phyloP scores from a whole-genome alignment of 2,113 vertebrate species.

The Anhinga rufa region DNA sequence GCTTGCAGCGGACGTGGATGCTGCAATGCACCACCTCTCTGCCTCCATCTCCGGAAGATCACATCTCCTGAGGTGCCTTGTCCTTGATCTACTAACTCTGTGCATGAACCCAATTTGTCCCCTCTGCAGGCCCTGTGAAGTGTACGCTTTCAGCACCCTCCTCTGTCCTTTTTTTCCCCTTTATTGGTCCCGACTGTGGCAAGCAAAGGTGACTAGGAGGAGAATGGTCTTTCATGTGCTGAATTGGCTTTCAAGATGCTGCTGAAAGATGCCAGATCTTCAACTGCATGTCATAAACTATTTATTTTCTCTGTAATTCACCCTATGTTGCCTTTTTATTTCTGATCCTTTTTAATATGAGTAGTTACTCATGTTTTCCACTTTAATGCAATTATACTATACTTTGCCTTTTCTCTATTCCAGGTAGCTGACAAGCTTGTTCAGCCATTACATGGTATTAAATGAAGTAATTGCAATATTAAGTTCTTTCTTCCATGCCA shows the following conservation, averaged over 20 bases:
- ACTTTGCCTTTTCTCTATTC: neutral
- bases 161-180: too few relatives aligned
- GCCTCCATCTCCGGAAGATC: rapidly evolving
- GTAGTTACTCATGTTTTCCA: slow-evolving; percentile 12
- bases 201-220: neutral
- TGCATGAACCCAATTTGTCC: neutral
- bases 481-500: neutral
- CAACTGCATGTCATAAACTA: neutral
- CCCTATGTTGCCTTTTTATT: slow-evolving; percentile 18
- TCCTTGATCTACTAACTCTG: neutral
- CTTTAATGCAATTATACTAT: slow-evolving; percentile 33
- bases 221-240: neutral
- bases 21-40: neutral
- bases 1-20: rapidly evolving
- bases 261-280: neutral
- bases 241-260: neutral
- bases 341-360: slow-evolving; percentile 4
- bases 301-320: neutral
- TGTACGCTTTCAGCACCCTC: neutral
- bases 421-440: slow-evolving; percentile 3
- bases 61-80: neutral
- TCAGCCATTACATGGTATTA: slow-evolving; percentile 29
- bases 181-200: neutral
- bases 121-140: neutral
- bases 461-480: slow-evolving; percentile 46